Base-by-base conservation (phyloP, 2,888 invertebrate species). In the Luperina nickerlii region DNA sequence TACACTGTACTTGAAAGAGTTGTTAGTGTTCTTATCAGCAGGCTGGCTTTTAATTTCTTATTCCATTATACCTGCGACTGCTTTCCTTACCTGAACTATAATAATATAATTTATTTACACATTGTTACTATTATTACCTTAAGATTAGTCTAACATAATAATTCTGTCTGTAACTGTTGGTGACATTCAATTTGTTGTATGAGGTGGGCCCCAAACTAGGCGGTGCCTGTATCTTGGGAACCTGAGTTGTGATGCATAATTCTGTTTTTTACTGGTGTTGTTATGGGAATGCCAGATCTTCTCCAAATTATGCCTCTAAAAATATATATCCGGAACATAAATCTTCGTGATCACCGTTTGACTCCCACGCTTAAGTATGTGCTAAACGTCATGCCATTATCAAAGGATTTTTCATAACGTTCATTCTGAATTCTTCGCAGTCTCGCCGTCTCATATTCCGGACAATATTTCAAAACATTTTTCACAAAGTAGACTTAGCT, bases 401-500 rank as follows among this genome's bases (percentile, higher is more conserved):
- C 57, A 85, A 82, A 85, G 74, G 62, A 82, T 84, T 83, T 79
- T 74, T 79, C 79, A 71, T 84, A 84, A 81, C 74, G 71, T 74
- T 74, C 68, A 63, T 73, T 66, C 79, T 18, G 67, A 76, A 85
- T 85, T 74, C 76, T 74, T 83, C 32, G 60, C 60, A 66, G 72
- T 69, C 70, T 66, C 42, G 27, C 51, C 48, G 66, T 72, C 74
- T 82, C 66, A 79, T 79, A 82, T 78, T 76, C 62, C 66, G n/a
- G n/a, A 74, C 78, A 77, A 86, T 79, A 86, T 85, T 85, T 76
- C 60, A 82, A 74, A 87, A 83, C 70, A 75, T 79, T 82, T 38
- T 82, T 57, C 71, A 57, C 82, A 66, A 72, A 78, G 70, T 69
- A 76, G 57, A 78, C 51, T 75, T 66, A 42, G 32, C 70, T 62